A percentile compares a stretch with the other conserved stretches of the same genome.
These are phyloP conservation scores for Hyposoter didymator DNA, from an alignment of 2,888 invertebrate species.

Conservation along the genomic window DNA sequence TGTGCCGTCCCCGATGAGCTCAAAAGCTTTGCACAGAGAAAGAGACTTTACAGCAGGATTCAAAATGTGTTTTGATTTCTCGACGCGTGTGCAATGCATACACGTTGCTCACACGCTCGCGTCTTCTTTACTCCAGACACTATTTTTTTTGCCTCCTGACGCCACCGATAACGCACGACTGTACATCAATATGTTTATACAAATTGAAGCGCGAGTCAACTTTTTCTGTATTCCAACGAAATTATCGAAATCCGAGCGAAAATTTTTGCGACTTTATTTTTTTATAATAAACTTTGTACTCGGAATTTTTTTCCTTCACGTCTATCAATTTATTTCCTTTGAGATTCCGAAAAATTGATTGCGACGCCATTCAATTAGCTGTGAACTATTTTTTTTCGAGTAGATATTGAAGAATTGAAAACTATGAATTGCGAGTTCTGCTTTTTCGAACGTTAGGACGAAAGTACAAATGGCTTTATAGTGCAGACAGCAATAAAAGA, in stretches of 20 bases:
- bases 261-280: not conserved
- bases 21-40: not conserved
- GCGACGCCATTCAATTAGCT: not conserved
- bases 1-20: not conserved
- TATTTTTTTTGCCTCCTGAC: constrained; percentile 15
- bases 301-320: not conserved
- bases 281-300: not conserved
- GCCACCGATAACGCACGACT: constrained; percentile 14
- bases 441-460: not conserved
- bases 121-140: constrained; percentile 15
- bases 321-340: not conserved
- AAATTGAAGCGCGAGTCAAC: not conserved
- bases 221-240: constrained; percentile 1
- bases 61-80: constrained; percentile 7
- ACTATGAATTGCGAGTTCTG: not conserved
- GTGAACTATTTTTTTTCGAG: not conserved
- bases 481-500: not conserved
- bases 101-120: not conserved
- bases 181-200: not conserved
- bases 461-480: not conserved
- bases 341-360: not conserved
- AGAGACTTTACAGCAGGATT: constrained; percentile 7
- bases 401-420: not conserved
- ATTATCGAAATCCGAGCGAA: not conserved
- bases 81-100: not conserved